Evolutionary conservation across 2,797 vertebrate species (phyloP).

Genomic region (Garrulus glandarius): DNA sequence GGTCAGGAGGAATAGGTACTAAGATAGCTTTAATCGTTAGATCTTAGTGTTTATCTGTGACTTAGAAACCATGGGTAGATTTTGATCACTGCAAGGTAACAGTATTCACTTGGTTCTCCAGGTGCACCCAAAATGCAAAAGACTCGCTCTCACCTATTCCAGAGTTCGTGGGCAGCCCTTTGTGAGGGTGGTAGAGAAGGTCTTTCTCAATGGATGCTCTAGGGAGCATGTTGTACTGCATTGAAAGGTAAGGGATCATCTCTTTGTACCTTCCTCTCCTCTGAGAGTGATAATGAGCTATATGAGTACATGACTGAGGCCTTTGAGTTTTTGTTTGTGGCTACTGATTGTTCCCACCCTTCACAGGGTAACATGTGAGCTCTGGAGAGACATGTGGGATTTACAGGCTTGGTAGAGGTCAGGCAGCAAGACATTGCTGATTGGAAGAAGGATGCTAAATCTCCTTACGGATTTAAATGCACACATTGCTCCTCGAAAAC

Average conservation of each 20-base stretch:
- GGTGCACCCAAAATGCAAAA: background rate
- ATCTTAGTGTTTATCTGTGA: background rate
- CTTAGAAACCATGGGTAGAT: background rate
- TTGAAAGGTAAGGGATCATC: background rate
- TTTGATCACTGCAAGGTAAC: background rate
- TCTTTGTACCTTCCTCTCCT: background rate
- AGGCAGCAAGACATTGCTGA: background rate
- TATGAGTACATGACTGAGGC: background rate
- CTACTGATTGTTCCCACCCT: background rate
- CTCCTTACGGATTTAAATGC: background rate
- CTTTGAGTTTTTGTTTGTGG: background rate
- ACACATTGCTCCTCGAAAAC: constrained; percentile 11
- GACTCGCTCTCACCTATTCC: background rate
- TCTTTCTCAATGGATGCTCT: background rate
- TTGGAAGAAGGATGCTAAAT: background rate
- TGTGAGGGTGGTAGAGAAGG: background rate
- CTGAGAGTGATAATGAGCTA: background rate
- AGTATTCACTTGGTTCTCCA: background rate
- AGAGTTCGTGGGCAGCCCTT: background rate
- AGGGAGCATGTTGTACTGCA: background rate
- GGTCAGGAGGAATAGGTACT: background rate
- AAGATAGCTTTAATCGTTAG: background rate
- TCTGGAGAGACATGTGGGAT: background rate
- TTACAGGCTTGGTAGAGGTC: background rate
- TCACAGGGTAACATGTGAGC: background rate